Evolutionary conservation across 1,140 invertebrate genomes (phyloP).

Genomic region (Antheraea mylitta): DNA sequence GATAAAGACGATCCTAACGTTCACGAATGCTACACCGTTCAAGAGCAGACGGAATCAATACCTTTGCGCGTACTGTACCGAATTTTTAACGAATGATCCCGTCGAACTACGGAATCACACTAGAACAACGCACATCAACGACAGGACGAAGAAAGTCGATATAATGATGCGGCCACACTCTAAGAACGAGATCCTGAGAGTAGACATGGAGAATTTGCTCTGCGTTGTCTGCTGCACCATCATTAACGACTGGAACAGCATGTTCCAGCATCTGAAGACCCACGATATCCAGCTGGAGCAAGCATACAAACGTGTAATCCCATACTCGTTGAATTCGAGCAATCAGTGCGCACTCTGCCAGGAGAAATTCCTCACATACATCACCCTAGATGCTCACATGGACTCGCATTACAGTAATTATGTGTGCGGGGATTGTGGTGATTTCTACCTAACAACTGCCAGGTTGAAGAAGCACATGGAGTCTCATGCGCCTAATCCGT

Average conservation of each 20-base stretch:
- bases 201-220: constrained; percentile 48
- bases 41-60: constrained; percentile 46
- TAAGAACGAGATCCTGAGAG: constrained; percentile 50
- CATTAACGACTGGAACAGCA: constrained; percentile 46
- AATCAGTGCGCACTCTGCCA: constrained; percentile 47
- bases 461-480: constrained; percentile 49
- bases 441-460: constrained; percentile 43
- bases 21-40: constrained; percentile 57
- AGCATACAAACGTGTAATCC: constrained; percentile 48
- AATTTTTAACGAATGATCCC: constrained; percentile 37
- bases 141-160: constrained; percentile 37
- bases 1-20: constrained; percentile 44
- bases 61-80: constrained; percentile 56
- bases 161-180: constrained; percentile 43
- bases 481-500: constrained; percentile 41
- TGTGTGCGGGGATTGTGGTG: constrained; percentile 57
- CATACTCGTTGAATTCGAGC: constrained; percentile 39
- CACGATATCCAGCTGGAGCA: constrained; percentile 45
- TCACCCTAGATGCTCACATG: constrained; percentile 57
- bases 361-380: constrained; percentile 40
- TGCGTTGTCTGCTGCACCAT: constrained; percentile 40
- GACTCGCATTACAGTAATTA: constrained; percentile 62
- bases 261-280: constrained; percentile 49
- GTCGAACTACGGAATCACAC: constrained; percentile 47
- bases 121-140: constrained; percentile 30